These are phyloP conservation scores for Sipha maydis DNA, from an alignment of 2,888 invertebrate genomes.

Conservation along the genomic window DNA sequence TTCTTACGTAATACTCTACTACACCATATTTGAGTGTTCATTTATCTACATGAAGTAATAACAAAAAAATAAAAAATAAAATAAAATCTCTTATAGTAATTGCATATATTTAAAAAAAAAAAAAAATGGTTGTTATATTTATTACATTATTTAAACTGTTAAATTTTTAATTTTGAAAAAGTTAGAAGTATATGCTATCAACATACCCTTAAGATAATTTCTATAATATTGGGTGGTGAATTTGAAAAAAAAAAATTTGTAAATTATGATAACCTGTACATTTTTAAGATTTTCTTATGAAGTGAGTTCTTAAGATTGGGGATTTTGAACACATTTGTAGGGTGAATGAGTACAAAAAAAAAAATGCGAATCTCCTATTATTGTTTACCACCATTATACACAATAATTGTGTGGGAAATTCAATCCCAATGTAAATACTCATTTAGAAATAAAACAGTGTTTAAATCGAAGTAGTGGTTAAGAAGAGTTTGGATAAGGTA, in stretches of 20 bases:
- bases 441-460: slow-evolving; percentile 17
- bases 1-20: neutral
- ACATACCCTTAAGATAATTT: neutral
- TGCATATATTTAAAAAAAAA: neutral
- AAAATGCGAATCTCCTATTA: neutral
- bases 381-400: neutral
- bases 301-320: neutral
- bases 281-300: neutral
- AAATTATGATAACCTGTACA: neutral
- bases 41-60: slow-evolving; percentile 1
- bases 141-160: neutral
- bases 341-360: neutral
- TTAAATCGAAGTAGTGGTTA: neutral
- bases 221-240: neutral
- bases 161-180: neutral
- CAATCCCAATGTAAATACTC: slow-evolving; percentile 29
- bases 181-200: neutral
- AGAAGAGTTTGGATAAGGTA: neutral
- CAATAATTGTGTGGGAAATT: slow-evolving; percentile 31
- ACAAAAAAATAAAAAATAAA: neutral
- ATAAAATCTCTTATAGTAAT: neutral
- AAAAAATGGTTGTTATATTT: neutral
- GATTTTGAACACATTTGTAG: neutral
- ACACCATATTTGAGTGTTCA: neutral
- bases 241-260: neutral